Percentiles rank a stretch among this genome's conserved stretches.
Evolutionary conservation across 2,113 vertebrate genomes (phyloP).

Genomic region (Chaenogobius annularis): DNA sequence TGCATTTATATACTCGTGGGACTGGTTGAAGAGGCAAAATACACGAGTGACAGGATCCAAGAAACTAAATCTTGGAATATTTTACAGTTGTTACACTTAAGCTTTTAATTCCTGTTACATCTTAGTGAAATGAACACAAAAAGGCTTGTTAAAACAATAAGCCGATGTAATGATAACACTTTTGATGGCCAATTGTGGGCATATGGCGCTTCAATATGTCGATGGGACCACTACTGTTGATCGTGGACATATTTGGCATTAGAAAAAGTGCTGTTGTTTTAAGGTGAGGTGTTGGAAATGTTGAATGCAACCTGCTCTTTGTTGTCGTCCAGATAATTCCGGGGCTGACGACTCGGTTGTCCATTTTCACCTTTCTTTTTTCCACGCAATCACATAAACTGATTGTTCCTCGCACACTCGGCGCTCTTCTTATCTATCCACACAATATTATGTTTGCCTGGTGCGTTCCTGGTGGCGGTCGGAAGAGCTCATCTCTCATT

Average conservation of each 20-base stretch:
- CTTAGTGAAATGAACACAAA: neutral
- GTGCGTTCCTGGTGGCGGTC: slow-evolving; percentile 58
- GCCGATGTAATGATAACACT: neutral
- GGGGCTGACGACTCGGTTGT: slow-evolving; percentile 11
- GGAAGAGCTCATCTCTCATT: slow-evolving; percentile 71
- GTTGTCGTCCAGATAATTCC: neutral
- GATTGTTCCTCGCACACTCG: slow-evolving; percentile 36
- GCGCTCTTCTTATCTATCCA: slow-evolving; percentile 62
- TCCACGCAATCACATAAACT: neutral
- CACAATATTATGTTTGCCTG: slow-evolving; percentile 62
- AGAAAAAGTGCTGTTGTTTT: neutral
- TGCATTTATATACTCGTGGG: neutral
- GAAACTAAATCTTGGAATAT: neutral
- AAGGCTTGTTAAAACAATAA: neutral
- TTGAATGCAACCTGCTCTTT: neutral
- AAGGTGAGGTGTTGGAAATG: neutral
- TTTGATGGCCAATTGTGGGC: neutral
- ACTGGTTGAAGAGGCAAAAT: neutral
- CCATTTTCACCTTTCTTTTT: slow-evolving; percentile 5
- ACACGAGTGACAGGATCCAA: neutral
- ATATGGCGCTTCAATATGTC: neutral
- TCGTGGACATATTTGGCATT: neutral
- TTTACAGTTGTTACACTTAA: neutral
- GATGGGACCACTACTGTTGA: neutral
- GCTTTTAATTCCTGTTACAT: neutral